phyloP scores from a whole-genome alignment of 2,797 vertebrate species.

The Enteromius viviparus region DNA sequence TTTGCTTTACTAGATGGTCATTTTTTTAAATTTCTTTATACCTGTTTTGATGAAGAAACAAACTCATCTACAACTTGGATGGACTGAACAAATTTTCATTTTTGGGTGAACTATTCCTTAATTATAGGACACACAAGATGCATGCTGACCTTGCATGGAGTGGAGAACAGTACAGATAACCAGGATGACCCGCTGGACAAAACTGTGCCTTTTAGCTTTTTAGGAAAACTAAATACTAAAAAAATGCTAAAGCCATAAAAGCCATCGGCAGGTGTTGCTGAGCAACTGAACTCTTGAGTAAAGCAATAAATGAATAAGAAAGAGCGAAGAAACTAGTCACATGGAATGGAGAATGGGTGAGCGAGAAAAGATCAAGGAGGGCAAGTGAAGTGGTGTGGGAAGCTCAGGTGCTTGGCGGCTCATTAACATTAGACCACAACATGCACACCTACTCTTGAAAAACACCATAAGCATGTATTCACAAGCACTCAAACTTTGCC shows the following conservation, averaged over 20 bases:
- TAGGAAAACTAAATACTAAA: background rate
- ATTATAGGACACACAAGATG: background rate
- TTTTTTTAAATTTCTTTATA: background rate
- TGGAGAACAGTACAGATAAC: background rate
- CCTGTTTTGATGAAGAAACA: background rate
- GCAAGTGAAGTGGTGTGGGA: slow-evolving; percentile 33
- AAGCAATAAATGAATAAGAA: slow-evolving; percentile 6
- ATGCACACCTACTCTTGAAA: background rate
- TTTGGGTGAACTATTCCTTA: background rate
- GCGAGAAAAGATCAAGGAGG: slow-evolving; percentile 18
- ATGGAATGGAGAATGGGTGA: slow-evolving; percentile 10
- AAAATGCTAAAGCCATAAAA: slow-evolving; percentile 12
- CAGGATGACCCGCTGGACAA: background rate
- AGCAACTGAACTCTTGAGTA: slow-evolving; percentile 41
- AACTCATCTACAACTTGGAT: background rate
- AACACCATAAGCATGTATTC: slow-evolving; percentile 8
- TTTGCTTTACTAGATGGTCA: background rate
- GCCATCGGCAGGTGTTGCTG: slow-evolving; percentile 45
- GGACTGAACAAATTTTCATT: background rate
- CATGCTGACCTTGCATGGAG: background rate
- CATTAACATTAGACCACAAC: slow-evolving; percentile 56
- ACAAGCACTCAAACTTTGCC: background rate
- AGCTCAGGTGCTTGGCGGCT: slow-evolving; percentile 44
- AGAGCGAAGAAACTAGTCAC: slow-evolving; percentile 16
- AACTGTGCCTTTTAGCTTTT: slow-evolving; percentile 4